These are phyloP conservation scores for Anguilla rostrata DNA, from an alignment of 2,113 vertebrate genomes.

Conservation along the genomic window DNA sequence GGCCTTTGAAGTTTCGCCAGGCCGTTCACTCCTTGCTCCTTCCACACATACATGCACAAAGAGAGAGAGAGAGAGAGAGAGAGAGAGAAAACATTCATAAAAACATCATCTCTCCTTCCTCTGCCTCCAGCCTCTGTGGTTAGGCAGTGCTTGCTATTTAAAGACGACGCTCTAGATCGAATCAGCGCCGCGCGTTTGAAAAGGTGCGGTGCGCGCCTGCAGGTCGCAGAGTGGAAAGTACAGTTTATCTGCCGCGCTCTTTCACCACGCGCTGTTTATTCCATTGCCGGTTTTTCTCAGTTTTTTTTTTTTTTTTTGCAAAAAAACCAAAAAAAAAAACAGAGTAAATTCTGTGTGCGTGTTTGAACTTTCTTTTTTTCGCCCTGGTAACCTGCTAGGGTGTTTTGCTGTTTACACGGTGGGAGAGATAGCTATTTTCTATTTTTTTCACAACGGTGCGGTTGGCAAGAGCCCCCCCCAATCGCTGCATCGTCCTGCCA, in stretches of 20 bases:
- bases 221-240: conserved; percentile 57
- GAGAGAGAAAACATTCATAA: conserved; percentile 66
- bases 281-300: conserved; percentile 3
- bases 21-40: conserved; percentile 58
- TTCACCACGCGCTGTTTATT: conserved; percentile 29
- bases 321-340: too few species aligned
- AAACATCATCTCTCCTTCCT: conserved; percentile 75
- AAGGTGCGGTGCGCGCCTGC: conserved; percentile 53
- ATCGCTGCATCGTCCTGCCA: not conserved
- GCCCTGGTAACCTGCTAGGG: not conserved
- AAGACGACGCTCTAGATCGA: conserved; percentile 63
- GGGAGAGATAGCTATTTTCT: not conserved
- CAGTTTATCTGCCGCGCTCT: conserved; percentile 37
- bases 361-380: not conserved
- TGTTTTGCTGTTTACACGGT: not conserved
- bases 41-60: conserved; percentile 29
- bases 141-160: conserved; percentile 81
- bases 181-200: conserved; percentile 39
- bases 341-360: not conserved
- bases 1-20: conserved; percentile 91
- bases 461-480: not conserved
- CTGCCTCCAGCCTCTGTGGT: conserved; percentile 73
- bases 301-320: too few species aligned
- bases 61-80: conserved; percentile 58
- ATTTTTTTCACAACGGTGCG: not conserved